Evolutionary conservation across 2,113 vertebrate species (phyloP).

Genomic region (Myrmecobius fasciatus): DNA sequence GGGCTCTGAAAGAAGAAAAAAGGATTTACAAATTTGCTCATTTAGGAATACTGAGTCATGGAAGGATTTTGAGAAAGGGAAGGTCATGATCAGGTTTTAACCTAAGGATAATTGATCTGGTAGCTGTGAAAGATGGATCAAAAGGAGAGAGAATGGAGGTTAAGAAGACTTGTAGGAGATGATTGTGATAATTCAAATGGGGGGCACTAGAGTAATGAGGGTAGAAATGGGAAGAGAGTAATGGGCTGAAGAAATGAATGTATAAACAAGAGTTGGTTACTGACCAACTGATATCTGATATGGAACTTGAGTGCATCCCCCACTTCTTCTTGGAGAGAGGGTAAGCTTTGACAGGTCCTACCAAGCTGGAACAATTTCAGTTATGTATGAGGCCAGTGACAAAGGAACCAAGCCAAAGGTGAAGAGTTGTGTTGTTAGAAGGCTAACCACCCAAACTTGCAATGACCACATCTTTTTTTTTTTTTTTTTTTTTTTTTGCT

Average conservation of each 20-base stretch:
- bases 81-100: not conserved
- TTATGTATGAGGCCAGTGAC: not conserved
- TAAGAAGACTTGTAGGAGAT: not conserved
- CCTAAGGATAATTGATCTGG: not conserved
- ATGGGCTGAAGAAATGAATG: not conserved
- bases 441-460: not conserved
- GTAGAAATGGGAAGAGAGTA: not conserved
- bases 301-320: not conserved
- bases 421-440: not conserved
- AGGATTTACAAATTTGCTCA: not conserved
- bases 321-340: not conserved
- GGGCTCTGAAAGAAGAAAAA: not conserved
- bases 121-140: not conserved
- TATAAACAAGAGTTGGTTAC: not conserved
- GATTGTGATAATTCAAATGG: not conserved
- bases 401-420: not conserved
- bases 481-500: too few relatives aligned
- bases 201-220: not conserved
- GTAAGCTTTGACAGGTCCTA: not conserved
- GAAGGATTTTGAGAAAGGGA: not conserved
- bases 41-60: not conserved
- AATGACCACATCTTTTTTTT: not conserved
- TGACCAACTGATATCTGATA: not conserved
- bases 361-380: not conserved
- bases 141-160: not conserved